Percentiles rank a stretch among this genome's conserved stretches.
phyloP scores from a whole-genome alignment of 2,113 vertebrate species.

The Hydrochoerus hydrochaeris region DNA sequence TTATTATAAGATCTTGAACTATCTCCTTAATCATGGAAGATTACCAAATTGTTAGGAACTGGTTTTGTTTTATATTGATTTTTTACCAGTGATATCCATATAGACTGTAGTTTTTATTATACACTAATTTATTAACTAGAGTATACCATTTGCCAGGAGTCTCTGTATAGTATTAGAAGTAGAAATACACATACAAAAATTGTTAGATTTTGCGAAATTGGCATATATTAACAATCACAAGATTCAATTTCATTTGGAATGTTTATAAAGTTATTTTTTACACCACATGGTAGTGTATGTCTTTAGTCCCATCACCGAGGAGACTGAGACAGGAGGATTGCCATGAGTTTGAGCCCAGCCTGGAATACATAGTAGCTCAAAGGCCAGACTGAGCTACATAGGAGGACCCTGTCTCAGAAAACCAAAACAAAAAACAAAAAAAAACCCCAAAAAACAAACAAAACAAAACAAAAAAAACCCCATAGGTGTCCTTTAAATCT shows the following conservation, averaged over 20 bases:
- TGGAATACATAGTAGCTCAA: neutral
- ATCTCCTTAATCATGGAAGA: slow-evolving; percentile 26
- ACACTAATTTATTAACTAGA: neutral
- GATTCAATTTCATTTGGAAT: neutral
- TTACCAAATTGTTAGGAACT: slow-evolving; percentile 39
- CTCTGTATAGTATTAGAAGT: slow-evolving; percentile 3
- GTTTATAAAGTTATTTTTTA: neutral
- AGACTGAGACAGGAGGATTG: neutral
- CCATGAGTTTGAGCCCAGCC: neutral
- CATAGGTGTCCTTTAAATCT: neutral
- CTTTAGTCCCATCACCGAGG: neutral
- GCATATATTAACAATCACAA: neutral
- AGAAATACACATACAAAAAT: neutral
- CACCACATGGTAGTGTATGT: neutral
- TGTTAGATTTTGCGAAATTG: slow-evolving; percentile 39
- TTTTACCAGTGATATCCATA: neutral
- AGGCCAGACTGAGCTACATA: neutral
- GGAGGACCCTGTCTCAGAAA: neutral
- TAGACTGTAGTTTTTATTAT: slow-evolving; percentile 13
- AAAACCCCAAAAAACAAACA: too few species aligned
- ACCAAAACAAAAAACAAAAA: neutral
- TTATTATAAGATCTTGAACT: neutral
- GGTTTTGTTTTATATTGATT: slow-evolving; percentile 18
- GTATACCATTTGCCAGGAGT: neutral
- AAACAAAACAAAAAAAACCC: neutral